These are phyloP conservation scores for Tetraneura akinire DNA, from an alignment of 1,140 invertebrate species.

Conservation along the genomic window DNA sequence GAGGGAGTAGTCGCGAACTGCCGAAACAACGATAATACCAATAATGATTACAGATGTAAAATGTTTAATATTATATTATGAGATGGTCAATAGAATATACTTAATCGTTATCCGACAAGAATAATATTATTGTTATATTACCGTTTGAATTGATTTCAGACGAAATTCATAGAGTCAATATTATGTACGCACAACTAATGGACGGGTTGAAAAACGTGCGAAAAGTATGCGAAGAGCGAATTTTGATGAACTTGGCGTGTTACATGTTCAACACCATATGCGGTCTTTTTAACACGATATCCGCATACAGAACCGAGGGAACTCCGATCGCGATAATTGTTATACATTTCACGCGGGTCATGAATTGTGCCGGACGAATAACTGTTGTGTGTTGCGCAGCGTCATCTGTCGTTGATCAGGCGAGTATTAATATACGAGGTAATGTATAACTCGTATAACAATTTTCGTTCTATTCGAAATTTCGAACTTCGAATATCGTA, in stretches of 20 bases:
- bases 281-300: conserved; percentile 44
- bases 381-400: conserved; percentile 40
- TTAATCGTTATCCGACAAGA: too few relatives aligned
- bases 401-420: conserved; percentile 31
- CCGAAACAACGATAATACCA: too few relatives aligned
- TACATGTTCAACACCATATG: conserved; percentile 48
- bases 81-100: too few relatives aligned
- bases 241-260: conserved; percentile 12
- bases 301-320: conserved; percentile 15
- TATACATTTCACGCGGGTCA: conserved; percentile 23
- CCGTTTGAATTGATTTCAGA: neutral
- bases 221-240: neutral
- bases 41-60: too few relatives aligned
- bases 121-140: too few relatives aligned
- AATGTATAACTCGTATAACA: too few relatives aligned
- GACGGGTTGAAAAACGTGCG: neutral
- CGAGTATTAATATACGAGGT: neutral
- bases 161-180: neutral
- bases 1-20: too few relatives aligned
- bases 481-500: too few relatives aligned
- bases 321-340: neutral
- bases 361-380: conserved; percentile 25
- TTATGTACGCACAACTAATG: neutral
- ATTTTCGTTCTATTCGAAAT: too few relatives aligned
- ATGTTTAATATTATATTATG: too few relatives aligned